A percentile compares a stretch with the other conserved stretches of the same genome.
phyloP scores from a whole-genome alignment of 2,113 vertebrate genomes.

The Edolisoma coerulescens region DNA sequence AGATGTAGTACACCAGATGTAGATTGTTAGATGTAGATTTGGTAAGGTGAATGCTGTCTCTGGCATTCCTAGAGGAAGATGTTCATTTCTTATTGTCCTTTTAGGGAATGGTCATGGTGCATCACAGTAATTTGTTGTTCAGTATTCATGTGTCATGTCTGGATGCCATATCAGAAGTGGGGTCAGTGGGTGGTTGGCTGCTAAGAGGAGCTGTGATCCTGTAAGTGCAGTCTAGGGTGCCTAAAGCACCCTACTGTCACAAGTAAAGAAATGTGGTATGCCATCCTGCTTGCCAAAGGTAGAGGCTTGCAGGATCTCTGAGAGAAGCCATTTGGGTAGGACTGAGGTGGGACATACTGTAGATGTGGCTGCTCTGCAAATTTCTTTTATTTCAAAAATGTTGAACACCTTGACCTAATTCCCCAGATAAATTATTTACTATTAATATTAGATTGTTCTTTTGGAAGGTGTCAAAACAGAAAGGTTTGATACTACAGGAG shows the following conservation, averaged over 20 bases:
- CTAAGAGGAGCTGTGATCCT: neutral
- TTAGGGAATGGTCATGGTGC: neutral
- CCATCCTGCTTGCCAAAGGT: neutral
- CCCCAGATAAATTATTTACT: neutral
- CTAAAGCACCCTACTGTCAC: neutral
- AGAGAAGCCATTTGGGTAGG: neutral
- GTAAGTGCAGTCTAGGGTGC: neutral
- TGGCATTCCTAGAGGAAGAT: neutral
- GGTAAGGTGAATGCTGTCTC: neutral
- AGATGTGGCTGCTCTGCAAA: neutral
- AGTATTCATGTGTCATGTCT: neutral
- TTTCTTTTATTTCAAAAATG: neutral
- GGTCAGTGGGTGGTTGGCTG: neutral
- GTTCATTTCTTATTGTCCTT: neutral
- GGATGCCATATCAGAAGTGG: neutral
- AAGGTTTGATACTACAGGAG: neutral
- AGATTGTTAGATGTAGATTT: neutral
- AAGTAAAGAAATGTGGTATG: neutral
- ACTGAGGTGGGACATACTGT: neutral
- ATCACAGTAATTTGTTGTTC: neutral
- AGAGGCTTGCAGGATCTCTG: neutral
- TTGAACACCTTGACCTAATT: neutral
- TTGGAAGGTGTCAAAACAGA: neutral
- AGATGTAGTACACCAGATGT: neutral
- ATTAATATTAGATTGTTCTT: neutral